phyloP scores from a whole-genome alignment of 2,797 vertebrate genomes.

The Threskiornis aethiopicus region DNA sequence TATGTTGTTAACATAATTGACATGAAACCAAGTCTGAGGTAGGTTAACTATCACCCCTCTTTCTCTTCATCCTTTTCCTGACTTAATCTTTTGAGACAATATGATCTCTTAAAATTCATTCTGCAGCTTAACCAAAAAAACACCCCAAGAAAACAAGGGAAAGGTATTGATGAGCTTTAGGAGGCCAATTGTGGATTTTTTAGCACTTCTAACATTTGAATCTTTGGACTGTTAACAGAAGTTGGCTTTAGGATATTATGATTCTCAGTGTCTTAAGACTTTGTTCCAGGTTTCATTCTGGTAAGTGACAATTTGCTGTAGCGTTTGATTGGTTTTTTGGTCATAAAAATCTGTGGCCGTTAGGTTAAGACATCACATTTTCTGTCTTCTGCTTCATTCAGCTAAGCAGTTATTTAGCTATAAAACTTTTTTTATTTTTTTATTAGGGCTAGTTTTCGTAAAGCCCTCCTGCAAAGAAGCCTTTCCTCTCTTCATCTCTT shows the following conservation, averaged over 20 bases:
- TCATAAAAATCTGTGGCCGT: neutral
- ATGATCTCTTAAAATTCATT: neutral
- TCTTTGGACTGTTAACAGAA: neutral
- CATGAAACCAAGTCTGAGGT: neutral
- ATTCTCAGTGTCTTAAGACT: neutral
- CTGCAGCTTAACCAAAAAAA: neutral
- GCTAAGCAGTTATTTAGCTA: neutral
- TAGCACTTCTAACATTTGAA: neutral
- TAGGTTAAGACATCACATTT: neutral
- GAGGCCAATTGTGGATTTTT: neutral
- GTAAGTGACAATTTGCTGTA: neutral
- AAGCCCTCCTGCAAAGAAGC: neutral
- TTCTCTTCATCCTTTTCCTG: neutral
- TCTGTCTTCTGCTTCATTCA: neutral
- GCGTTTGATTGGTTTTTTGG: neutral
- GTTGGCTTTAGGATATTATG: neutral
- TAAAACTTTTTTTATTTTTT: neutral
- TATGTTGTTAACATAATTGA: neutral
- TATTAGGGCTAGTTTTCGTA: neutral
- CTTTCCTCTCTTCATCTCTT: neutral
- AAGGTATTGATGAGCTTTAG: neutral
- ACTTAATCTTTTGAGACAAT: neutral
- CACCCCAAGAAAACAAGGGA: neutral
- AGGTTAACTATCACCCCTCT: neutral
- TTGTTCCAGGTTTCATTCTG: neutral